Percentiles rank a stretch among this genome's conserved stretches.
These are phyloP conservation scores for Accipiter cooperii DNA, from an alignment of 2,113 vertebrate genomes.

Conservation along the genomic window DNA sequence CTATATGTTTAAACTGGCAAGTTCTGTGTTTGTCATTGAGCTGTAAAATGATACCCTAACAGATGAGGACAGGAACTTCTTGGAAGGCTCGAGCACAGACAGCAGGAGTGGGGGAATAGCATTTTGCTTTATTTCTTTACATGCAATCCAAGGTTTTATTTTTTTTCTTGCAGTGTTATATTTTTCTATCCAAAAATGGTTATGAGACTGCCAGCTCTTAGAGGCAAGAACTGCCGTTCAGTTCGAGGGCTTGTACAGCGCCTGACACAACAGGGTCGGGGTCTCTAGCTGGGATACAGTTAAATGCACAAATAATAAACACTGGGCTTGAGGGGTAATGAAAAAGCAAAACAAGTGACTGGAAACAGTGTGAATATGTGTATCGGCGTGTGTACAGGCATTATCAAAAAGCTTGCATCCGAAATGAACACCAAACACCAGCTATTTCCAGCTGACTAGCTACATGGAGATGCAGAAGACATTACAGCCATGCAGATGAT, in stretches of 20 bases:
- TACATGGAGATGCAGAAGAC: not conserved
- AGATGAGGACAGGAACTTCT: slow-evolving; percentile 62
- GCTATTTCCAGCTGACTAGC: not conserved
- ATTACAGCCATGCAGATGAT: not conserved
- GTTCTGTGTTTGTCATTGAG: slow-evolving; percentile 47
- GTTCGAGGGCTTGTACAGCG: not conserved
- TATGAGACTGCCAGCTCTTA: slow-evolving; percentile 19
- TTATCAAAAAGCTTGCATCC: not conserved
- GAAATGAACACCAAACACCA: not conserved
- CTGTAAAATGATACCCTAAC: slow-evolving; percentile 55
- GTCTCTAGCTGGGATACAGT: not conserved
- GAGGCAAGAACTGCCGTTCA: not conserved
- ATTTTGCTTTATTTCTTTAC: slow-evolving; percentile 56
- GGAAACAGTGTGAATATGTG: not conserved
- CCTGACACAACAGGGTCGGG: not conserved
- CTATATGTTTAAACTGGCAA: slow-evolving; percentile 60
- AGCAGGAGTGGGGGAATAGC: slow-evolving; percentile 60
- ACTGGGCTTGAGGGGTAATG: not conserved
- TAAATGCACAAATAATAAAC: not conserved
- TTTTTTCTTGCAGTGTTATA: not conserved
- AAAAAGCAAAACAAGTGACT: not conserved
- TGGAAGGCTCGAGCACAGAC: slow-evolving; percentile 50
- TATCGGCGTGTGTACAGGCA: not conserved
- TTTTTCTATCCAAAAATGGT: slow-evolving; percentile 52
- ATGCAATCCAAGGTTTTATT: slow-evolving; percentile 31